A percentile compares a stretch with the other conserved stretches of the same genome.
Conservation (phyloP, 2,888 invertebrate genomes). For the Bellardia pandia region DNA sequence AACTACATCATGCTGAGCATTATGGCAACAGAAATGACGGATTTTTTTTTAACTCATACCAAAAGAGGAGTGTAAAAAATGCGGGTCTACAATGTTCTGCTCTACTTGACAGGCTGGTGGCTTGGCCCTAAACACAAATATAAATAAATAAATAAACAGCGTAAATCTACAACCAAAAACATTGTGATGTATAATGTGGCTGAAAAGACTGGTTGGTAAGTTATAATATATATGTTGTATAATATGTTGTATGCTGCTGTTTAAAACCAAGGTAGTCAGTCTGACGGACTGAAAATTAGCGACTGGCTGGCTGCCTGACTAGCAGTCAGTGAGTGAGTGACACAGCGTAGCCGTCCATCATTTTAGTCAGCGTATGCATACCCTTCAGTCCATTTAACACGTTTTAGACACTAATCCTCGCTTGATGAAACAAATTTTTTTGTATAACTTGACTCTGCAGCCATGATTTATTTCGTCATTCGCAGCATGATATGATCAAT, state of each 20-base stretch:
- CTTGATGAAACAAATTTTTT: conserved; percentile 84
- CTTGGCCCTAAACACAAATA: conserved; percentile 42
- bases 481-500: conserved; percentile 72
- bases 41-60: conserved; percentile 23
- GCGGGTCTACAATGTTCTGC: conserved; percentile 49
- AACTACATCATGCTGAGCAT: conserved; percentile 59
- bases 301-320: conserved; percentile 3
- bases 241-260: conserved; percentile 35
- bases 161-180: background rate
- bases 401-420: conserved; percentile 84
- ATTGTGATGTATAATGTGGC: background rate
- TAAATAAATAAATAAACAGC: conserved; percentile 33
- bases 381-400: conserved; percentile 85
- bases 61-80: conserved; percentile 41
- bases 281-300: background rate
- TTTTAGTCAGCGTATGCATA: conserved; percentile 68
- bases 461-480: conserved; percentile 81
- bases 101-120: conserved; percentile 43
- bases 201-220: conserved; percentile 19
- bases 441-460: conserved; percentile 78
- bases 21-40: conserved; percentile 24
- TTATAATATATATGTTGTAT: background rate
- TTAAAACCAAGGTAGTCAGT: conserved; percentile 34
- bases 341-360: conserved; percentile 81
- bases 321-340: conserved; percentile 64